Conservation (phyloP, 2,797 vertebrate species). For the Malacoraja senta region DNA sequence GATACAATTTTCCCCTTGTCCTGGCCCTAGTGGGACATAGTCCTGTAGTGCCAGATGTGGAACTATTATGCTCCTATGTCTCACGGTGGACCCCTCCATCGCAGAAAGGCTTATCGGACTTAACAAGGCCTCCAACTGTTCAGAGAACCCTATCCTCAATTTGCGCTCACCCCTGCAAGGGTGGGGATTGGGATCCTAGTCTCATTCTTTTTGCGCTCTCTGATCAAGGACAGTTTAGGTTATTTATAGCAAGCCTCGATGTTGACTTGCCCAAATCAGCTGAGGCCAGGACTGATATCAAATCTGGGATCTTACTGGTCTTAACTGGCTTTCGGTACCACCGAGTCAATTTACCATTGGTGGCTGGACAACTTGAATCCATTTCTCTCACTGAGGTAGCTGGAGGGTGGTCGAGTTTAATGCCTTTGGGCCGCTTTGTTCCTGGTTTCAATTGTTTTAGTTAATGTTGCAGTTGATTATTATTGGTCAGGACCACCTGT, state of each 20-base stretch:
- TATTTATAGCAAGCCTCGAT: background rate
- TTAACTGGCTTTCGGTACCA: background rate
- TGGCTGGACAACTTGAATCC: background rate
- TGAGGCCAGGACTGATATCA: background rate
- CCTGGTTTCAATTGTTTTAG: background rate
- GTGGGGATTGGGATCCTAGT: background rate
- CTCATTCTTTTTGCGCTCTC: background rate
- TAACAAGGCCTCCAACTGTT: background rate
- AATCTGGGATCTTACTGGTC: background rate
- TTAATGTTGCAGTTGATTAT: background rate
- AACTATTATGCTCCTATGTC: too few relatives aligned
- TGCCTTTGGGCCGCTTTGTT: background rate
- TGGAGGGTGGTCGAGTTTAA: too few relatives aligned
- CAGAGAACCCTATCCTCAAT: background rate
- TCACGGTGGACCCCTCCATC: too few relatives aligned
- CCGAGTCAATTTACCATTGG: background rate
- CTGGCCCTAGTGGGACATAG: background rate
- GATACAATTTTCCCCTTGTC: background rate
- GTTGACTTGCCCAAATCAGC: background rate
- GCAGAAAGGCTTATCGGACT: too few relatives aligned
- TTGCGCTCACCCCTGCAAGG: background rate
- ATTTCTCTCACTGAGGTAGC: background rate
- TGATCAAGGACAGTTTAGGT: background rate
- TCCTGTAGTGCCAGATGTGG: background rate
- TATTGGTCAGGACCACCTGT: background rate